Base-by-base conservation (phyloP, 2,888 invertebrate genomes). In the Nematopogon swammerdamellus region DNA sequence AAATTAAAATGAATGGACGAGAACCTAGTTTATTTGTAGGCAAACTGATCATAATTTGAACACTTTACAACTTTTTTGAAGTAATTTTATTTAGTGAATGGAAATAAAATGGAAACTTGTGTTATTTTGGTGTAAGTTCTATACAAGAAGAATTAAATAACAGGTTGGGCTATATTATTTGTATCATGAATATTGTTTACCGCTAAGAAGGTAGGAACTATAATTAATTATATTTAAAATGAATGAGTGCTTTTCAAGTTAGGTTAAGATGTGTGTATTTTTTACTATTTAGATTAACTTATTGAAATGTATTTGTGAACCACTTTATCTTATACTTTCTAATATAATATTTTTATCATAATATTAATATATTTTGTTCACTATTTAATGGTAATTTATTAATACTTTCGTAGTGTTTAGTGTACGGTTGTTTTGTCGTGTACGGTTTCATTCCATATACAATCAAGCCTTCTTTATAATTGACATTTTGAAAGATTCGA, bases 261-360 rank as follows among this genome's bases (percentile, higher is more conserved):
- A 77, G 76, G 72, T 76, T 77, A 76, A 67, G 76, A 65, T 59
- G 79, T 76, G 79, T 79, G 79, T 79, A 79, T 74, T 77, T 77
- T 77, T 75, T 77, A 77, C 70, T 67, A 77, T 74, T 76, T 79
- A 77, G 77, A 76, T 36, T 36, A 36, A 36, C 36, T 36, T 36
- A 36, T 36, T 36, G 8, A 36, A 36, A 14, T 14, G 36, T 36
- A 36, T 36, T 25, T 36, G 36, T 36, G 36, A 36, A 36, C 36
- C 36, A 36, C 36, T 36, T 36, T 14, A 14, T 36, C 36, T 36
- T 36, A 36, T 36, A 36, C 36, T 36, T 36, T 36, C n/a, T 6
- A 36, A 36, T 36, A 36, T 36, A 36, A 36, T 36, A 36, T 36
- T 36, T 14, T 36, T 36, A 36, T 36, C 36, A 36, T 36, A 36